These are phyloP conservation scores for Pasiphila rectangulata DNA, from an alignment of 2,888 invertebrate species.

Conservation along the genomic window DNA sequence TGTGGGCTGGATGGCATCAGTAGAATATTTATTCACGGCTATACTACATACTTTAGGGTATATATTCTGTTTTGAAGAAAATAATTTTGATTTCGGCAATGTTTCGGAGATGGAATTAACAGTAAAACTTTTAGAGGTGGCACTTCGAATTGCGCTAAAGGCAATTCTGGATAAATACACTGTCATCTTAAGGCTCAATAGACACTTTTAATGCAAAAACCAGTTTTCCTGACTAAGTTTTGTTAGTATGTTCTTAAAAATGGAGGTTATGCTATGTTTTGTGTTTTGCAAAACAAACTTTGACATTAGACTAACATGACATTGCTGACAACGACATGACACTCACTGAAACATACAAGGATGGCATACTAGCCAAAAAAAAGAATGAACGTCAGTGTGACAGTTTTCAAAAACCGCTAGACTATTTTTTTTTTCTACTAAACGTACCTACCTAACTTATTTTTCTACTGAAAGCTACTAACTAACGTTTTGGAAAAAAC, in stretches of 20 bases:
- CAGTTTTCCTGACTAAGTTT: background rate
- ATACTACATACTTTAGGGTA: conserved; percentile 36
- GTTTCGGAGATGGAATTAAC: conserved; percentile 35
- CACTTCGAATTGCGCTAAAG: conserved; percentile 43
- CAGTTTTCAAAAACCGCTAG: no score
- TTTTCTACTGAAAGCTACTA: no score
- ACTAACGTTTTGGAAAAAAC: no score
- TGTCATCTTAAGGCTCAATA: conserved; percentile 47
- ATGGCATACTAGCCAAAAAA: no score
- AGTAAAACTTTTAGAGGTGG: conserved; percentile 39
- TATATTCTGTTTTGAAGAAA: conserved; percentile 39
- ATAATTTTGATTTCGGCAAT: conserved; percentile 39
- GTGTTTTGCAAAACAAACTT: conserved; percentile 2
- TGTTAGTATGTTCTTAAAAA: conserved; percentile 41
- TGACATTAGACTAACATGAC: no score
- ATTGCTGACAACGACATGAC: conserved; percentile 8
- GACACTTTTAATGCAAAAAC: background rate
- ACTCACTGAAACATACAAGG: no score
- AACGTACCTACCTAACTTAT: no score
- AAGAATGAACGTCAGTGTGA: no score
- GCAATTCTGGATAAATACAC: conserved; percentile 69
- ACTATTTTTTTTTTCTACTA: no score
- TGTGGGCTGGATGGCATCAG: conserved; percentile 52
- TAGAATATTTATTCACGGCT: conserved; percentile 42
- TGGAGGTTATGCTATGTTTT: conserved; percentile 43